phyloP scores from a whole-genome alignment of 2,888 invertebrate species.

The Phyllotreta striolata region DNA sequence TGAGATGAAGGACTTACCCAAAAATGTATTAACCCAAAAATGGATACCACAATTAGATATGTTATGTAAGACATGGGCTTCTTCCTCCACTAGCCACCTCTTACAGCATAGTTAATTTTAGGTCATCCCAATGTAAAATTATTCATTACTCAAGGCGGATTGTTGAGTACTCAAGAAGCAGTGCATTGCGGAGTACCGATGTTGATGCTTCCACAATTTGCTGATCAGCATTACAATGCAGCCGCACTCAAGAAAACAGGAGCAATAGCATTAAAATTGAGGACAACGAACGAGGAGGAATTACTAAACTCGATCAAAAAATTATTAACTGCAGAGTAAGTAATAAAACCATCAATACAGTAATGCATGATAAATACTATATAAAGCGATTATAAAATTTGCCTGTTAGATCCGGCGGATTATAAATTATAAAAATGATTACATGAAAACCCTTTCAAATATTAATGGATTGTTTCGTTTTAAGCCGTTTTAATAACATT shows the following conservation, averaged over 20 bases:
- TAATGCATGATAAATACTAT: not conserved
- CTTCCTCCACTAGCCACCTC: not conserved
- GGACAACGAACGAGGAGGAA: conserved; percentile 65
- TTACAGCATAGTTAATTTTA: conserved; percentile 50
- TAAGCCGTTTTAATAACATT: too few species aligned
- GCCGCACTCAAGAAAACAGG: conserved; percentile 68
- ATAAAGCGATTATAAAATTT: conserved; percentile 3
- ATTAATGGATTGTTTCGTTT: too few species aligned
- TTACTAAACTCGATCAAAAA: conserved; percentile 66
- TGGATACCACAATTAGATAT: conserved; percentile 84
- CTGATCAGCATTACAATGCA: conserved; percentile 74
- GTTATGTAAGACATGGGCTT: conserved; percentile 68
- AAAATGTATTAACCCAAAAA: conserved; percentile 69
- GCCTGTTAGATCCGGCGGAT: not conserved
- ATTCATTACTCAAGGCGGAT: conserved; percentile 74
- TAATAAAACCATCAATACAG: conserved; percentile 15
- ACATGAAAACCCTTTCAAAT: too few species aligned
- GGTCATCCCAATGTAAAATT: conserved; percentile 73
- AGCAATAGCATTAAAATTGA: conserved; percentile 67
- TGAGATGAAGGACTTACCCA: conserved; percentile 66
- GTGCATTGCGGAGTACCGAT: conserved; percentile 72
- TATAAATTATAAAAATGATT: not conserved
- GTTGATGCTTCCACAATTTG: conserved; percentile 73
- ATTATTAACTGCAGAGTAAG: conserved; percentile 67
- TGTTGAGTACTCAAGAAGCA: conserved; percentile 74